Percentiles rank a stretch among this genome's conserved stretches.
phyloP scores from a whole-genome alignment of 2,113 vertebrate species.

The Onychorhynchus coronatus region DNA sequence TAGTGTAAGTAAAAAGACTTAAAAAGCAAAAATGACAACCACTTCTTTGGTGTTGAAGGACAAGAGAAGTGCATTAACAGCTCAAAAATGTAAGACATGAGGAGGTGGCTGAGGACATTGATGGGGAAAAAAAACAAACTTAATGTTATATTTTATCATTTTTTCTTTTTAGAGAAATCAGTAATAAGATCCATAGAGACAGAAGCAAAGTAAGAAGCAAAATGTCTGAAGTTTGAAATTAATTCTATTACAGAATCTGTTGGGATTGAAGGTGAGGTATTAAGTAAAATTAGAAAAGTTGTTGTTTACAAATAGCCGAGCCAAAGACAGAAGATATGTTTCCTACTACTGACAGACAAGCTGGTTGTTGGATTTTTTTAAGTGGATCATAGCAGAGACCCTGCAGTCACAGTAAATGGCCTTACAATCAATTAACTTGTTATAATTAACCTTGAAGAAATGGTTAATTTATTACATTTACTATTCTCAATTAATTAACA shows the following conservation, averaged over 20 bases:
- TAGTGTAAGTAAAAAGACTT: neutral
- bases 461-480: neutral
- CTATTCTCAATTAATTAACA: neutral
- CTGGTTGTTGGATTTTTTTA: neutral
- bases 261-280: neutral
- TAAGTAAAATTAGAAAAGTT: neutral
- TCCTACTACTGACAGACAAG: neutral
- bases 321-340: neutral
- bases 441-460: slow-evolving; percentile 19
- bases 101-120: neutral
- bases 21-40: neutral
- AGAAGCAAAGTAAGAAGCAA: neutral
- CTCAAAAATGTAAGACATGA: neutral
- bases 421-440: neutral
- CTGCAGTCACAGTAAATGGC: neutral
- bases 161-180: neutral
- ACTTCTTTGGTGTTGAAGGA: neutral
- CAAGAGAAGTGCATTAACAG: neutral
- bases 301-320: neutral
- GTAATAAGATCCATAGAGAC: neutral
- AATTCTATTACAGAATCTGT: neutral
- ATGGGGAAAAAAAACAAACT: neutral
- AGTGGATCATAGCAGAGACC: neutral
- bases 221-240: neutral
- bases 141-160: neutral